Evolutionary conservation across 2,797 vertebrate species (phyloP).

Genomic region (Galago senegalensis): DNA sequence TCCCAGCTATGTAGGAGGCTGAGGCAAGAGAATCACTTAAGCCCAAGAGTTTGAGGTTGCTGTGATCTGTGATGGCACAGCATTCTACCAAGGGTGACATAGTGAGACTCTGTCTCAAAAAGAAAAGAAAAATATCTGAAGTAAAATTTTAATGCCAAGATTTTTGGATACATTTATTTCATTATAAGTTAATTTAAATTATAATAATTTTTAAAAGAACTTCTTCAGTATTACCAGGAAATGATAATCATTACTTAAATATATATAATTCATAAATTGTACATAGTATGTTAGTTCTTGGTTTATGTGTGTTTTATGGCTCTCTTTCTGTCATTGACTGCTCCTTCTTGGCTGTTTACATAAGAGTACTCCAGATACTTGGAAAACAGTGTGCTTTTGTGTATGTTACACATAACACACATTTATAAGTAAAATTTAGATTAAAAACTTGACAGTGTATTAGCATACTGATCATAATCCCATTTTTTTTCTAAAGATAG

Average conservation of each 20-base stretch:
- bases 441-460: constrained; percentile 1
- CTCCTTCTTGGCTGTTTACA: background rate
- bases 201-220: constrained; percentile 9
- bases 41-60: too few relatives aligned
- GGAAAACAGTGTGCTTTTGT: constrained; percentile 37
- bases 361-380: background rate
- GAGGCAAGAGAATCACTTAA: too few relatives aligned
- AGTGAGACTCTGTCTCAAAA: too few relatives aligned
- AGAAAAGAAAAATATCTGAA: too few relatives aligned
- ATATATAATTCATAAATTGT: background rate
- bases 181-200: constrained; percentile 51
- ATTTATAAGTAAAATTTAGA: constrained; percentile 53
- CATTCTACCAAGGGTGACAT: too few relatives aligned
- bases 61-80: too few relatives aligned
- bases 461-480: constrained; percentile 12
- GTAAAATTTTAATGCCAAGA: constrained; percentile 53
- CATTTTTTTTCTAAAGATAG: background rate
- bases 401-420: background rate
- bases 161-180: constrained; percentile 50
- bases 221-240: constrained; percentile 50
- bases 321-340: background rate
- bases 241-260: constrained; percentile 52
- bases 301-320: background rate
- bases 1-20: too few relatives aligned
- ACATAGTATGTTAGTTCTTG: background rate